Percentiles rank a stretch among this genome's conserved stretches.
phyloP scores from a whole-genome alignment of 2,888 invertebrate species.

The Aradus depressus region DNA sequence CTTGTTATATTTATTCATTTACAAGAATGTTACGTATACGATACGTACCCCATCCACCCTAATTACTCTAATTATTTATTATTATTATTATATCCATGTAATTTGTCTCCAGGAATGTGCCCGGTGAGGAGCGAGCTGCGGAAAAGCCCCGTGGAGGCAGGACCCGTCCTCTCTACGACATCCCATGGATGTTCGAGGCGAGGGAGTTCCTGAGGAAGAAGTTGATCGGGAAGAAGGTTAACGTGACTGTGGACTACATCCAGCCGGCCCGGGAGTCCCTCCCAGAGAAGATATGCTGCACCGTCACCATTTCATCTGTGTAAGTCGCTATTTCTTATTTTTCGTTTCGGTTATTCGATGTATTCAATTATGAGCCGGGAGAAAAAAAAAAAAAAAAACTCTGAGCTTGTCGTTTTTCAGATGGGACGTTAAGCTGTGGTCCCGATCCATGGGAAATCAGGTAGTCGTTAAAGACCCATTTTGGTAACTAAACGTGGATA shows the following conservation, averaged over 20 bases:
- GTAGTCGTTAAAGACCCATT: too few species aligned
- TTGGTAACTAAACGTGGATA: too few species aligned
- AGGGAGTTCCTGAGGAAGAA: constrained; percentile 93
- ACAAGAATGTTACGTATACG: not conserved
- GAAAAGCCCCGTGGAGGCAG: constrained; percentile 5
- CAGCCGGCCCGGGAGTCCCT: constrained; percentile 88
- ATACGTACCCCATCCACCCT: not conserved
- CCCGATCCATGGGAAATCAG: too few species aligned
- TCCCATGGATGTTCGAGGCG: constrained; percentile 98
- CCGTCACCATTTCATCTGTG: constrained; percentile 72
- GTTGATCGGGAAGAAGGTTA: constrained; percentile 87
- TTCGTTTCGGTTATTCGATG: not conserved
- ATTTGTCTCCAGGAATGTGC: constrained; percentile 34
- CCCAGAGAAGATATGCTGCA: constrained; percentile 92
- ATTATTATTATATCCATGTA: not conserved
- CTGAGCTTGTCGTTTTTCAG: too few species aligned
- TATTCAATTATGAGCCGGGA: too few species aligned
- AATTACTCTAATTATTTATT: not conserved
- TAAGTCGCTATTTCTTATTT: constrained; percentile 38
- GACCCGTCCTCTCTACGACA: constrained; percentile 76
- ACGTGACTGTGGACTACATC: constrained; percentile 86
- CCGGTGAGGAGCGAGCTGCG: constrained; percentile 28
- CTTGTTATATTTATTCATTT: too few species aligned
- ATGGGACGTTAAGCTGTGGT: too few species aligned
- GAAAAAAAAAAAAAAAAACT: too few species aligned